Evolutionary conservation across 2,888 invertebrate genomes (phyloP).

Genomic region (Asteroscopus sphinx): DNA sequence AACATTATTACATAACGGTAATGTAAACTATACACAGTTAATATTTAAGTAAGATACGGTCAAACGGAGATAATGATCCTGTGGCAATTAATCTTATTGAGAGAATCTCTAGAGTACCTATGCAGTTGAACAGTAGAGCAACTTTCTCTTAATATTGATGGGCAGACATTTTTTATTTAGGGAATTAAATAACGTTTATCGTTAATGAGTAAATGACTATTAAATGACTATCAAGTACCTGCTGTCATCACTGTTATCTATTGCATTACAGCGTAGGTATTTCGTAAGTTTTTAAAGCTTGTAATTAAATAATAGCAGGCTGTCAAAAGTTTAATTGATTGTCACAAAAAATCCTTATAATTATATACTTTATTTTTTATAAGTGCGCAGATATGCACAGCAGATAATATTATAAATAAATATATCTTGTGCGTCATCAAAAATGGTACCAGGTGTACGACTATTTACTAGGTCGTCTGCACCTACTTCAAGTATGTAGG

Average conservation of each 20-base stretch:
- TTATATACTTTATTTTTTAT: neutral
- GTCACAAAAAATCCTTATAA: neutral
- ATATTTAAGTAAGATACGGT: conserved; percentile 43
- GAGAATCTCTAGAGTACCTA: conserved; percentile 21
- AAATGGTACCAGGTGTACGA: conserved; percentile 42
- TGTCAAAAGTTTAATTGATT: neutral
- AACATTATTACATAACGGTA: conserved; percentile 33
- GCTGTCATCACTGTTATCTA: too few relatives aligned
- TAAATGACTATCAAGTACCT: too few relatives aligned
- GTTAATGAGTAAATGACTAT: conserved; percentile 8
- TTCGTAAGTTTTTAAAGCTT: too few relatives aligned
- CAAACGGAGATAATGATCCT: conserved; percentile 23
- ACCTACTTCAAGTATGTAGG: neutral
- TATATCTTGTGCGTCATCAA: conserved; percentile 20
- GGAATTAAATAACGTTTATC: conserved; percentile 13
- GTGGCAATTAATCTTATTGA: conserved; percentile 31
- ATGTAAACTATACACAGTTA: conserved; percentile 14
- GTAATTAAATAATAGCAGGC: neutral
- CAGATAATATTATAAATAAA: neutral
- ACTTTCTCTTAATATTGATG: conserved; percentile 36
- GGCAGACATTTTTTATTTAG: conserved; percentile 7
- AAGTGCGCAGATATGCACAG: conserved; percentile 1
- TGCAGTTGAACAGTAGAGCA: conserved; percentile 5
- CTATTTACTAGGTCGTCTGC: conserved; percentile 10
- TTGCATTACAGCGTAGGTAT: too few relatives aligned